Percentiles rank a stretch among this genome's conserved stretches.
These are phyloP conservation scores for Oophaga pumilio DNA, from an alignment of 2,113 vertebrate species.

Conservation along the genomic window DNA sequence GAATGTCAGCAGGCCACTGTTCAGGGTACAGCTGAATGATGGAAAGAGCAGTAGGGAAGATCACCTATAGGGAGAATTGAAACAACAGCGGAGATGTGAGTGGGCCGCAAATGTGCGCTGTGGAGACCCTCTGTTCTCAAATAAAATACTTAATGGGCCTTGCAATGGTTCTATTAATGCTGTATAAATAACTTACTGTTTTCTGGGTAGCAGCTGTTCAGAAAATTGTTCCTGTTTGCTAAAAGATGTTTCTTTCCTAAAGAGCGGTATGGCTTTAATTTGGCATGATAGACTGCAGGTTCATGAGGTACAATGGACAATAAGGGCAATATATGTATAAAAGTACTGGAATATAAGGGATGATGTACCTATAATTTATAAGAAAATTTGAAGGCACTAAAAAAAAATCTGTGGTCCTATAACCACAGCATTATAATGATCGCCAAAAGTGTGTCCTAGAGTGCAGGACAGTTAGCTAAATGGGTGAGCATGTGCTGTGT, in stretches of 20 bases:
- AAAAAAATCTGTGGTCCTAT: no score
- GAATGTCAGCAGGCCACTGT: background rate
- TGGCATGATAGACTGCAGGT: background rate
- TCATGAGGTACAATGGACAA: no score
- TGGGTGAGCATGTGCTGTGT: no score
- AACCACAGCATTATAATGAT: no score
- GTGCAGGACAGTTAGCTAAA: no score
- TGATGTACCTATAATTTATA: no score
- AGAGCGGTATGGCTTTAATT: background rate
- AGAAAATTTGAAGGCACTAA: no score
- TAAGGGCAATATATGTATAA: background rate
- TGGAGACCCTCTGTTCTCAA: background rate
- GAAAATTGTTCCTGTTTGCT: background rate
- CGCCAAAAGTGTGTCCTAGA: no score
- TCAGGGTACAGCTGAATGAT: background rate
- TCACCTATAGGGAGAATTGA: background rate
- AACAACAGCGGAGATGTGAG: constrained; percentile 16
- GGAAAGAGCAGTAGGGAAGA: constrained; percentile 33
- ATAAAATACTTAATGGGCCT: constrained; percentile 31
- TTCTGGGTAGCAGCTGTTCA: background rate
- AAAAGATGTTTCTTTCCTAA: background rate
- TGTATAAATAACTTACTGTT: constrained; percentile 25
- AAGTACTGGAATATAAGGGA: no score
- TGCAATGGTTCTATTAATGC: constrained; percentile 15
- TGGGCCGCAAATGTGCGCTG: constrained; percentile 13